Base-by-base conservation (phyloP, 2,888 invertebrate genomes). In the Perizoma flavofasciatum region DNA sequence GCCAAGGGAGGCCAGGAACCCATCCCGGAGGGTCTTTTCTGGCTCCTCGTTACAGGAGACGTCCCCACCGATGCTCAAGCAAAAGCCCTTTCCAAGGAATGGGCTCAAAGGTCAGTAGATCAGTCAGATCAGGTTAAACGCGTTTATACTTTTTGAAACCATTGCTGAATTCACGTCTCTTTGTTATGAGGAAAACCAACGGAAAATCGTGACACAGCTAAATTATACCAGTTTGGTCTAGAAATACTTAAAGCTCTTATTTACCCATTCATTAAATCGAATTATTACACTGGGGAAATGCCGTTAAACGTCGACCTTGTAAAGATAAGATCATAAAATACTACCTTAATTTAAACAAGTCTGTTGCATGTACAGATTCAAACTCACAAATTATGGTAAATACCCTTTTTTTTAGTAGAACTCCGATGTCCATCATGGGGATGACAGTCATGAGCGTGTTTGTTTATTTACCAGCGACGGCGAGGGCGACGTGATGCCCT, bases 21-120 rank as follows among this genome's bases (percentile, higher is more conserved):
- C 8, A 92, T 96, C 6, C 96, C 96, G 5, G 96, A 96, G 82
- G 96, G 95, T 69, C 93, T 96, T 32, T 96, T 96, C 90, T 96
- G 96, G 96, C 93, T 96, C 9, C 92, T 96, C 40, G 92, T 94
- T 57, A 96, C 96, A 11, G 96, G 96, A 58, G 94, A 96, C 8
- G 84, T 96, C 43, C 96, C 96, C 71, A 95, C 93, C 62, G 93
- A 94, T 11, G 93, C 93, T 50, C 96, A 97, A 93, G 95, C 94
- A 34, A 92, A 93, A 74, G 93, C 95, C 40, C 75, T 97, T 44
- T 96, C 96, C 49, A 95, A 96, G 88, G 96, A 97, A 87, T 97
- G 97, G 97, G 96, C 97, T 7, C 82, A 83, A 64, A 90, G 92
- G 92, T 92, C 66, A 59, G 73, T 41, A 45, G 22, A 0, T 7